Percentiles rank a stretch among this genome's conserved stretches.
phyloP scores from a whole-genome alignment of 2,797 vertebrate genomes.

The Melanotaenia trifasciata region DNA sequence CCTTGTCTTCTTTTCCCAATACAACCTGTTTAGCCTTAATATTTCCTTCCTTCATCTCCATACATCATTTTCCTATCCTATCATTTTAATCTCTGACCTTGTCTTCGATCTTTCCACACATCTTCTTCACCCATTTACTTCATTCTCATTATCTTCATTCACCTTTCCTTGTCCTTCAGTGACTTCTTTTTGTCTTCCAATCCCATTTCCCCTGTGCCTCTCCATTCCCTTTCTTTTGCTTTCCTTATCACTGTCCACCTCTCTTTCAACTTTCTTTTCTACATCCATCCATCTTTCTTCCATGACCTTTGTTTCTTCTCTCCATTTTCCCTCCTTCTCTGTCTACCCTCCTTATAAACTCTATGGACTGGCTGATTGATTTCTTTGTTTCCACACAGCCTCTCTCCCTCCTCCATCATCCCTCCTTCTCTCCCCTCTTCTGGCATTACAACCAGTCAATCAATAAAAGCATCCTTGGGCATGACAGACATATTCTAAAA shows the following conservation, averaged over 20 bases:
- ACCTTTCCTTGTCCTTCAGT: not conserved
- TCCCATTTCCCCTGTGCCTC: no score
- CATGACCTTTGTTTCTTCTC: not conserved
- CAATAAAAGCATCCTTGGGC: conserved; percentile 80
- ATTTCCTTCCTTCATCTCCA: not conserved
- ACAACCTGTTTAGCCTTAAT: no score
- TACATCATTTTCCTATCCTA: not conserved
- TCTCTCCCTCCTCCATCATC: conserved; percentile 30
- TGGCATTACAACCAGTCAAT: conserved; percentile 65
- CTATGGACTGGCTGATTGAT: conserved; percentile 60
- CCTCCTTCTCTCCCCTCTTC: conserved; percentile 16
- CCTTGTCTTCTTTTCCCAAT: no score
- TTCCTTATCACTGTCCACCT: not conserved
- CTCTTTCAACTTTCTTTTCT: not conserved
- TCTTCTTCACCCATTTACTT: not conserved
- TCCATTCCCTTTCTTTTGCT: not conserved
- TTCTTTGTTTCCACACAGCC: conserved; percentile 47
- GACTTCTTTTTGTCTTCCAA: not conserved
- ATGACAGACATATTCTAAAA: conserved; percentile 20
- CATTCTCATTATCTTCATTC: not conserved
- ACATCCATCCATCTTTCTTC: not conserved
- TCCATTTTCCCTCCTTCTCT: not conserved
- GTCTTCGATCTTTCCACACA: not conserved
- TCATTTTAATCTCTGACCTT: not conserved
- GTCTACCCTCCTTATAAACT: conserved; percentile 38